These are phyloP conservation scores for Drosophila recens DNA, from an alignment of 2,888 invertebrate species.

Conservation along the genomic window DNA sequence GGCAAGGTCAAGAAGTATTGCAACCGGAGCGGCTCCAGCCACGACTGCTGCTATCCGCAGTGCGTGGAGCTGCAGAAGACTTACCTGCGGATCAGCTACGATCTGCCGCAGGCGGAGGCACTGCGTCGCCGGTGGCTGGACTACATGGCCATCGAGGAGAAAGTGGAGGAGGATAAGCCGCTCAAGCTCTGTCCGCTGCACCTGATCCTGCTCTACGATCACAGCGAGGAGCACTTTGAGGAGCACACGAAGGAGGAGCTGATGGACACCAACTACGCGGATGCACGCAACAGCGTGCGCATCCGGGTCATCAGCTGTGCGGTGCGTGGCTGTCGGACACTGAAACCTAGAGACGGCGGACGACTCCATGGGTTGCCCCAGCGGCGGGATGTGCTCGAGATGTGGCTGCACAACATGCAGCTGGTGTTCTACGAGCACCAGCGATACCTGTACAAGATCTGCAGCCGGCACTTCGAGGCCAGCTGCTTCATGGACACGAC, in stretches of 20 bases:
- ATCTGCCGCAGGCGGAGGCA: constrained; percentile 53
- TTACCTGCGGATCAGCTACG: constrained; percentile 39
- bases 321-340: constrained; percentile 55
- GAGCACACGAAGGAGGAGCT: constrained; percentile 29
- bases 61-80: constrained; percentile 60
- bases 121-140: constrained; percentile 53
- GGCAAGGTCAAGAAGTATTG: constrained; percentile 26
- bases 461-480: constrained; percentile 76
- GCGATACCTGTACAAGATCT: constrained; percentile 75
- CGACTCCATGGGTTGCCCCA: constrained; percentile 68
- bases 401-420: constrained; percentile 77
- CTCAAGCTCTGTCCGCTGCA: constrained; percentile 69
- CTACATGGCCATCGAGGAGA: constrained; percentile 37
- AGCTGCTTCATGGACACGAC: constrained; percentile 60
- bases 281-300: constrained; percentile 49
- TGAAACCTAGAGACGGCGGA: constrained; percentile 58
- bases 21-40: constrained; percentile 12
- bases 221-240: constrained; percentile 44
- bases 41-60: constrained; percentile 65
- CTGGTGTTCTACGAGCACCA: constrained; percentile 65
- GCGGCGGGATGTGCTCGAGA: constrained; percentile 57
- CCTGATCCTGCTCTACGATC: constrained; percentile 61
- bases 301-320: constrained; percentile 60
- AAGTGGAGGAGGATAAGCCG: neutral
- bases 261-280: constrained; percentile 45